Percentiles rank a stretch among this genome's conserved stretches.
Evolutionary conservation across 2,888 invertebrate genomes (phyloP).

Genomic region (Leptopterna dolabrata): DNA sequence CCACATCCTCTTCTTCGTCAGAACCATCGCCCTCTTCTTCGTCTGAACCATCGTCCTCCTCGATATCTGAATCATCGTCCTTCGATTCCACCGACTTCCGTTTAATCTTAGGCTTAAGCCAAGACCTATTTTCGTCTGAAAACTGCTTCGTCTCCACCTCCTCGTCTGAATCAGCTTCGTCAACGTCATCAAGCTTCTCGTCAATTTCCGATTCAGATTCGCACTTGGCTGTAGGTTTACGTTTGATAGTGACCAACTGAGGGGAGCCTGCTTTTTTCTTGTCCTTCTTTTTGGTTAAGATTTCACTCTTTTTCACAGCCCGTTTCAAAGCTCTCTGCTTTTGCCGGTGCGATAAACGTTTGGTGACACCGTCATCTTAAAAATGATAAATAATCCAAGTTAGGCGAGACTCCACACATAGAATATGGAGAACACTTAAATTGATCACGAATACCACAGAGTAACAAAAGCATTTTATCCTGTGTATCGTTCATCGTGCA

Average conservation of each 20-base stretch:
- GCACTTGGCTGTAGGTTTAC: constrained; percentile 53
- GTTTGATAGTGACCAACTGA: constrained; percentile 33
- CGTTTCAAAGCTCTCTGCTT: constrained; percentile 76
- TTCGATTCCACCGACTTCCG: constrained; percentile 63
- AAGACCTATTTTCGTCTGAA: constrained; percentile 78
- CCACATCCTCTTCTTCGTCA: constrained; percentile 64
- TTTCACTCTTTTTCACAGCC: constrained; percentile 68
- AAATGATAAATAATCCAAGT: background rate
- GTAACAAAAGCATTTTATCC: too few species aligned
- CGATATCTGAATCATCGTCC: constrained; percentile 63
- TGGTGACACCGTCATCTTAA: constrained; percentile 59
- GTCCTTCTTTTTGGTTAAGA: constrained; percentile 64
- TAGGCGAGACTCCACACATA: too few species aligned
- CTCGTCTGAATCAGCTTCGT: constrained; percentile 62
- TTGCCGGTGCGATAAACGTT: constrained; percentile 75
- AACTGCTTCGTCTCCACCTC: constrained; percentile 69
- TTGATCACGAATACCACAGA: too few species aligned
- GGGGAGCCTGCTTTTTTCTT: background rate
- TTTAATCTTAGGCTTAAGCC: constrained; percentile 75
- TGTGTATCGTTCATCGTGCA: too few species aligned
- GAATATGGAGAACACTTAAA: too few species aligned
- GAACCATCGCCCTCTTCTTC: constrained; percentile 65
- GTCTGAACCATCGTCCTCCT: constrained; percentile 67
- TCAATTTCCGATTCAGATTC: constrained; percentile 54
- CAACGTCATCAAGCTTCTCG: constrained; percentile 62